These are phyloP conservation scores for Orussus abietinus DNA, from an alignment of 1,140 invertebrate species.

Conservation along the genomic window DNA sequence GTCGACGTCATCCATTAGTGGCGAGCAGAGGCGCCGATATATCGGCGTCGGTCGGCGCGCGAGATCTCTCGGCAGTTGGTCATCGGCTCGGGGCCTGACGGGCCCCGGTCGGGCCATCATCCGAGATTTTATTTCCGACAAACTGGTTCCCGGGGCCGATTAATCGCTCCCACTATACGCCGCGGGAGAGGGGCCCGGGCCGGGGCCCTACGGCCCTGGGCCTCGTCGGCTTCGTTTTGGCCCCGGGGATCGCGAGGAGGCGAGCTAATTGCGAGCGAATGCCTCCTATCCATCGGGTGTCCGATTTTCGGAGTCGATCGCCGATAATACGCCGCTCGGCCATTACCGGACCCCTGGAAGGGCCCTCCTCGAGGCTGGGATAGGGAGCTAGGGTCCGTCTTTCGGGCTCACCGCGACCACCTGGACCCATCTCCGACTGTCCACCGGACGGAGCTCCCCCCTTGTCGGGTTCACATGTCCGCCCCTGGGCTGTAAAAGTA, in stretches of 20 bases:
- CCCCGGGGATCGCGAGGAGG: slow-evolving; percentile 4
- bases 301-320: too few relatives aligned
- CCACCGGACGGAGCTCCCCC: too few relatives aligned
- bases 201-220: slow-evolving; percentile 3
- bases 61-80: slow-evolving; percentile 30
- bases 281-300: too few relatives aligned
- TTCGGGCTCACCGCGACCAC: not conserved
- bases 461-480: too few relatives aligned
- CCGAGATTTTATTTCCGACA: slow-evolving; percentile 51
- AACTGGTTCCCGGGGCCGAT: slow-evolving; percentile 48
- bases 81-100: too few relatives aligned
- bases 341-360: too few relatives aligned
- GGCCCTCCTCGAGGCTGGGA: not conserved
- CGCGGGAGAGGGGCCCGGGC: slow-evolving; percentile 10
- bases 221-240: too few relatives aligned
- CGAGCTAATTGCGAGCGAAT: too few relatives aligned
- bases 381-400: not conserved
- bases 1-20: slow-evolving; percentile 18
- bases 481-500: too few relatives aligned
- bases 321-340: too few relatives aligned
- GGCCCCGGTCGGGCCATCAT: slow-evolving; percentile 32
- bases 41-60: slow-evolving; percentile 15
- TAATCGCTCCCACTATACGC: slow-evolving; percentile 41
- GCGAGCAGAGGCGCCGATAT: slow-evolving; percentile 19
- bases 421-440: too few relatives aligned